Base-by-base conservation (phyloP, 2,113 vertebrate species). In the Grammomys surdaster region DNA sequence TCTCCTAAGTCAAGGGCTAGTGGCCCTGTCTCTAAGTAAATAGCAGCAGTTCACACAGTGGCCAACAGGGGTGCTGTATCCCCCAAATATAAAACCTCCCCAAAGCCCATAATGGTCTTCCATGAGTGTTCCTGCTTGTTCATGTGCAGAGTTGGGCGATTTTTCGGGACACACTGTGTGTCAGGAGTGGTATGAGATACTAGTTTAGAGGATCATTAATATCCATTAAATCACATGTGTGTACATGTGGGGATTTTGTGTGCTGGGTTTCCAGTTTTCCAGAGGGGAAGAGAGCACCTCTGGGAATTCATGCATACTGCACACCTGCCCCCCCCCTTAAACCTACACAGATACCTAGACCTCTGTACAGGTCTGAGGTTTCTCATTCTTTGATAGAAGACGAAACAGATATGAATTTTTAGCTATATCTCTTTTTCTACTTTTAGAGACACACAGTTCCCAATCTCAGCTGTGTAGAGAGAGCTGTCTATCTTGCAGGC, bases 281-380 rank as follows among this genome's bases (percentile, higher is more conserved):
- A 58, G 33, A 11, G 16, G 19, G 17, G 2, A 20, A 22, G 1
- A 40, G 0, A 3, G 46, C 14, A 43, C 31, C 78, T 60, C 54
- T 1, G 16, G 60, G 70, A 92, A 36, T 56, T 0, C 46, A 0
- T 2, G 0, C 10, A 48, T 43, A 36, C 8, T 1, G 3, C 31
- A 19, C 7, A 20, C 58, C 58, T 5, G 4, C 7, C 58, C 6
- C 9, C 3, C 26, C 2, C 19, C 28, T 7, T 24, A 26, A 19
- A 14, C 22, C 40, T 36, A 7, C 31, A 70, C 17, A 26, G 22
- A 70, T 1, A 86, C 17, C 14, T 11, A 43, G 9, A 31, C 13
- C 54, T 90, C 43, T 13, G 76, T 0, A 1, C 17, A 31, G 19
- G 24, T 1, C 24, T 70, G 33, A 7, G 69, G 17, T 76, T 56